Percentiles rank a stretch among this genome's conserved stretches.
Conservation (phyloP, 2,888 invertebrate species). For the Anarsia innoxiella region DNA sequence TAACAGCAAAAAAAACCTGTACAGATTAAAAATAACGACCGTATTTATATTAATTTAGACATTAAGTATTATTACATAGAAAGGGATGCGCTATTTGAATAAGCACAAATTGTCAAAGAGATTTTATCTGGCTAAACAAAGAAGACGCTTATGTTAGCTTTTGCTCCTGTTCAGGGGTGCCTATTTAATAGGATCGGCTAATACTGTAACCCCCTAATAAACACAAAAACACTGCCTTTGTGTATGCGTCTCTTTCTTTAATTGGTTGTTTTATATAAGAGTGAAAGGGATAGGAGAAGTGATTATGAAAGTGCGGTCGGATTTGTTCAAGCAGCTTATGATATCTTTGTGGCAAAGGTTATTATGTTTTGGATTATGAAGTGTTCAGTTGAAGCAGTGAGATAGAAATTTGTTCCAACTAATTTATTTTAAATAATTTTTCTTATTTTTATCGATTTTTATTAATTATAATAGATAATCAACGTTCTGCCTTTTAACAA, state of each 20-base stretch:
- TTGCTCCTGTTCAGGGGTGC: slow-evolving; percentile 53
- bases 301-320: slow-evolving; percentile 44
- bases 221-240: slow-evolving; percentile 22
- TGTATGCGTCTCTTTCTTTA: slow-evolving; percentile 30
- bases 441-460: too few species aligned
- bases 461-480: too few species aligned
- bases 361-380: slow-evolving; percentile 19
- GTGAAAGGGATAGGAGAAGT: slow-evolving; percentile 25
- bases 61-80: slow-evolving; percentile 60
- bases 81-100: slow-evolving; percentile 70
- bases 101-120: slow-evolving; percentile 75
- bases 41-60: slow-evolving; percentile 8
- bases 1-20: too few species aligned
- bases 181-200: slow-evolving; percentile 68
- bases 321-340: slow-evolving; percentile 48
- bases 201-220: slow-evolving; percentile 68
- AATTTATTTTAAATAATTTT: too few species aligned
- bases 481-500: too few species aligned
- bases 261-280: slow-evolving; percentile 16
- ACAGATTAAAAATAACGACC: too few species aligned
- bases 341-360: slow-evolving; percentile 34
- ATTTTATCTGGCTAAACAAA: slow-evolving; percentile 74
- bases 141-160: slow-evolving; percentile 67
- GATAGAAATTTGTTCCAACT: too few species aligned
- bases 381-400: background rate